Evolutionary conservation across 2,888 invertebrate species (phyloP).

Genomic region (Pycnomerus fuliginosus): DNA sequence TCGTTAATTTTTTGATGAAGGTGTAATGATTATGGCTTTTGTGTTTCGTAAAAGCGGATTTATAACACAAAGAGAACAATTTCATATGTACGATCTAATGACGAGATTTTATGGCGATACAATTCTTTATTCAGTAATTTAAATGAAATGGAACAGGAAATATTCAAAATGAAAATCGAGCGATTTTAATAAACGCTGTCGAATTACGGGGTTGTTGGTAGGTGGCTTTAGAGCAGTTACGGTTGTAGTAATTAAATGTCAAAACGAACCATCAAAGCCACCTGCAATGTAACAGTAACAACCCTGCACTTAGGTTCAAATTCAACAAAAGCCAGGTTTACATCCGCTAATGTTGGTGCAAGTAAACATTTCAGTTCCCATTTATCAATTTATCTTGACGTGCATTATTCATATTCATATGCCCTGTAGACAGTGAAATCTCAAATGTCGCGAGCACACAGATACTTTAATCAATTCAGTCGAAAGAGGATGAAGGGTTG

Average conservation of each 20-base stretch:
- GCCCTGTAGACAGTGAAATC: slow-evolving; percentile 7
- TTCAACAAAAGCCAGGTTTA: too few species aligned
- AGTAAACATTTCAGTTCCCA: too few species aligned
- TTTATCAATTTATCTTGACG: slow-evolving; percentile 6
- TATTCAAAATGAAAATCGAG: slow-evolving; percentile 13
- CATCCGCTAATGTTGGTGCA: too few species aligned
- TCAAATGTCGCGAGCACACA: slow-evolving; percentile 6
- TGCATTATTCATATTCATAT: slow-evolving; percentile 18
- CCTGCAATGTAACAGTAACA: too few species aligned
- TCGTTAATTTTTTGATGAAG: slow-evolving; percentile 15
- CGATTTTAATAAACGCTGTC: slow-evolving; percentile 4
- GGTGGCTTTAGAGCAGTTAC: too few species aligned
- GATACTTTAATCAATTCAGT: background rate
- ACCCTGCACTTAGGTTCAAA: too few species aligned
- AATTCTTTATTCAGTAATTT: slow-evolving; percentile 13
- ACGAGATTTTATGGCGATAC: slow-evolving; percentile 16
- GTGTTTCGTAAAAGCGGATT: slow-evolving; percentile 15
- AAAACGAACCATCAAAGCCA: too few species aligned
- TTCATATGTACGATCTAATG: slow-evolving; percentile 14
- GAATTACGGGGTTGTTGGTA: too few species aligned
- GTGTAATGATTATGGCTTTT: slow-evolving; percentile 9
- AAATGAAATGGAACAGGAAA: slow-evolving; percentile 14
- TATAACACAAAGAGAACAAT: slow-evolving; percentile 14
- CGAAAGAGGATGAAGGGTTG: background rate
- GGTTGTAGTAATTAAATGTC: too few species aligned